These are phyloP conservation scores for Leptonema lineaticorne DNA, from an alignment of 1,140 invertebrate genomes.

Conservation along the genomic window DNA sequence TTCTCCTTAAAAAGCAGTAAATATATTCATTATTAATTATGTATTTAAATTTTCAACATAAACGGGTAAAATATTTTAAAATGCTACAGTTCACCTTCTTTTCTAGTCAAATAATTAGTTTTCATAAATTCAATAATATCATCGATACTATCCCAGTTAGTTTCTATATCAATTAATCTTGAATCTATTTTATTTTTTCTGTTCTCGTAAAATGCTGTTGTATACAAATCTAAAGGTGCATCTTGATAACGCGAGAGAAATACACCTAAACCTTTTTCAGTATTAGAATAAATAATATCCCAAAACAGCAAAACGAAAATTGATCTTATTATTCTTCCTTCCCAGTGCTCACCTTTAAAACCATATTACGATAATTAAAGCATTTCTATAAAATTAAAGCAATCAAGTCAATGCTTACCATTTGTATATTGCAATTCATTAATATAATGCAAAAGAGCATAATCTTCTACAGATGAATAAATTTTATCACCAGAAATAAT, in stretches of 20 bases:
- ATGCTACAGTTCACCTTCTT: slow-evolving; percentile 44
- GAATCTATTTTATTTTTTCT: slow-evolving; percentile 60
- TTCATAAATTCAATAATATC: slow-evolving; percentile 49
- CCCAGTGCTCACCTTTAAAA: slow-evolving; percentile 62
- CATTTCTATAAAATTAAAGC: neutral
- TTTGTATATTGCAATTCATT: slow-evolving; percentile 17
- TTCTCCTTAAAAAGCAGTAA: slow-evolving; percentile 27
- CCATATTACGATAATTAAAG: neutral
- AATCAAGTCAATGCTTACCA: slow-evolving; percentile 3
- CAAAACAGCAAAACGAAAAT: slow-evolving; percentile 74
- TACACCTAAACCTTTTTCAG: slow-evolving; percentile 55
- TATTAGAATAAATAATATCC: slow-evolving; percentile 71
- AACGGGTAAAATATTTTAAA: neutral
- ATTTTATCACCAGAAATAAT: slow-evolving; percentile 19
- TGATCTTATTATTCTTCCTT: slow-evolving; percentile 64
- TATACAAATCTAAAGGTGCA: slow-evolving; percentile 69
- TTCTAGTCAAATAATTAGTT: slow-evolving; percentile 48
- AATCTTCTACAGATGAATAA: slow-evolving; percentile 32
- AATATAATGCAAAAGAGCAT: slow-evolving; percentile 32
- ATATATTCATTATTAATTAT: neutral
- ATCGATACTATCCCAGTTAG: slow-evolving; percentile 44
- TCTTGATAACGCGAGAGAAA: slow-evolving; percentile 68
- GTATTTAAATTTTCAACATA: neutral
- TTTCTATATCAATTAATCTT: slow-evolving; percentile 53
- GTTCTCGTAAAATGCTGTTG: slow-evolving; percentile 62